Percentiles rank a stretch among this genome's conserved stretches.
phyloP scores from a whole-genome alignment of 2,113 vertebrate genomes.

The Notechis scutatus region DNA sequence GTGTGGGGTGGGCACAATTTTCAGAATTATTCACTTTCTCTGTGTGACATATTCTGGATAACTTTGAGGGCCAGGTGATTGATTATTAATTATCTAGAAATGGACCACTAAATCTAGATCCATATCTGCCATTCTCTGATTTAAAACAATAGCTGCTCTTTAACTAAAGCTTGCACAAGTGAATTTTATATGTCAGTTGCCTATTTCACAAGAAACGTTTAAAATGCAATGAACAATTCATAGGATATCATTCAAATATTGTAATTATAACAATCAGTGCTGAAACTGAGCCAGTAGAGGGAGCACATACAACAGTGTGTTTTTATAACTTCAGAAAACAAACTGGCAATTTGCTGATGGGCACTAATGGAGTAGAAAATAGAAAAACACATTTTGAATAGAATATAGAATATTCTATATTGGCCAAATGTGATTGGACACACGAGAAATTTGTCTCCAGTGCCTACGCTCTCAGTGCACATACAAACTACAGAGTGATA shows the following conservation, averaged over 20 bases:
- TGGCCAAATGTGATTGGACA: not conserved
- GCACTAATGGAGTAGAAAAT: not conserved
- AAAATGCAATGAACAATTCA: not conserved
- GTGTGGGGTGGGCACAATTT: too few species aligned
- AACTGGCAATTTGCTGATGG: constrained; percentile 6
- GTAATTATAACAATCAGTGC: not conserved
- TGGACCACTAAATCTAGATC: not conserved
- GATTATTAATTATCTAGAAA: not conserved
- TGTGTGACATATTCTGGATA: not conserved
- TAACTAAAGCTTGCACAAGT: not conserved
- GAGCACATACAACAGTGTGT: constrained; percentile 45
- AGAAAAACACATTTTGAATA: not conserved
- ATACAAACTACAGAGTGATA: not conserved
- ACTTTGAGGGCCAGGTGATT: not conserved
- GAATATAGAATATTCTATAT: not conserved
- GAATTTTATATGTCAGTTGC: not conserved
- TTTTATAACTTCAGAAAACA: not conserved
- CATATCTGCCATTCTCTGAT: not conserved
- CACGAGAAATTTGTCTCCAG: not conserved
- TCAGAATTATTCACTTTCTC: not conserved
- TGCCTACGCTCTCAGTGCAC: not conserved
- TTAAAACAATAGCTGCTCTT: not conserved
- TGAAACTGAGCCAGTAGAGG: constrained; percentile 55
- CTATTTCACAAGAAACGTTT: not conserved
- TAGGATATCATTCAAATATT: not conserved